Evolutionary conservation across 2,797 vertebrate genomes (phyloP).

Genomic region (Premnoplex brunnescens): DNA sequence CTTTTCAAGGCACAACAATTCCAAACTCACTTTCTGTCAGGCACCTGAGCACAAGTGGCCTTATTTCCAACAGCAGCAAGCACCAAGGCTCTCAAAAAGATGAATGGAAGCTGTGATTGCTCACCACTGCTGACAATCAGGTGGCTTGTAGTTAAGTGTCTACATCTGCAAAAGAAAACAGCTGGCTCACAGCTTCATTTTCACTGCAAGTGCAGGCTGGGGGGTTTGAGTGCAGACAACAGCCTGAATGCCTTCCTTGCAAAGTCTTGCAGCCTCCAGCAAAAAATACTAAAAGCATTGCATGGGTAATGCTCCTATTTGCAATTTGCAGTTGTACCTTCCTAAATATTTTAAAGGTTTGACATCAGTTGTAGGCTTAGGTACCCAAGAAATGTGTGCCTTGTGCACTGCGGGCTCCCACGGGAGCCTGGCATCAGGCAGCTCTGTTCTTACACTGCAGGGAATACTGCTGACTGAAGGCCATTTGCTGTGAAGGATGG

Average conservation of each 20-base stretch:
- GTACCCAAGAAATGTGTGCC: not conserved
- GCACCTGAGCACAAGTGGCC: slow-evolving; percentile 56
- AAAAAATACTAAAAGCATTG: slow-evolving; percentile 43
- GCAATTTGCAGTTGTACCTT: slow-evolving; percentile 9
- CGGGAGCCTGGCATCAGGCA: not conserved
- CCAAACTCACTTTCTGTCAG: slow-evolving; percentile 17
- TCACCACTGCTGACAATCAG: slow-evolving; percentile 65
- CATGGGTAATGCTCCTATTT: not conserved
- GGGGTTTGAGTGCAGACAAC: slow-evolving; percentile 28
- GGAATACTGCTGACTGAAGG: slow-evolving; percentile 35
- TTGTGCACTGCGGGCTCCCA: not conserved
- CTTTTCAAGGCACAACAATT: slow-evolving; percentile 33
- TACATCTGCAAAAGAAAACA: slow-evolving; percentile 66
- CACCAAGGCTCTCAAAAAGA: slow-evolving; percentile 33
- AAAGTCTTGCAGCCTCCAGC: slow-evolving; percentile 58
- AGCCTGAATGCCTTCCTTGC: not conserved
- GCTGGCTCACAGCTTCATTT: slow-evolving; percentile 54
- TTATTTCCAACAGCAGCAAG: slow-evolving; percentile 37
- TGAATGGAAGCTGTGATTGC: slow-evolving; percentile 65
- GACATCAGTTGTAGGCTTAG: not conserved
- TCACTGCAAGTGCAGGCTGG: slow-evolving; percentile 1
- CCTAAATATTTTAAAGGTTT: slow-evolving; percentile 57
- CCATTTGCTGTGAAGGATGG: slow-evolving; percentile 1
- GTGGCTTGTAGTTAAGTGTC: slow-evolving; percentile 52
- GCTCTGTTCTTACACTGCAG: not conserved